Conservation (phyloP, 2,888 invertebrate genomes). For the Folsomia candida region DNA sequence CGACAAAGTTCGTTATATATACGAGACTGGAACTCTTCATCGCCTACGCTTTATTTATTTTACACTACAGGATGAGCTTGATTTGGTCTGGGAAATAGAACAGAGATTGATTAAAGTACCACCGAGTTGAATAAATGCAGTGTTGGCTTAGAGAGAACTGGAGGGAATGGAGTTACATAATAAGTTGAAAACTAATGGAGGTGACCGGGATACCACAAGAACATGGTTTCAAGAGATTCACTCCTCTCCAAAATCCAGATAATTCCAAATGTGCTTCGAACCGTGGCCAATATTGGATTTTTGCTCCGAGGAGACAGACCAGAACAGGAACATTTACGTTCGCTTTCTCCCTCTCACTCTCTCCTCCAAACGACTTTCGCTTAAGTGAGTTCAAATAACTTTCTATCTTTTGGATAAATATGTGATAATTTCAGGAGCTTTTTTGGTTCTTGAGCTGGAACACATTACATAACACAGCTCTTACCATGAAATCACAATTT, state of each 20-base stretch:
- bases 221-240: neutral
- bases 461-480: neutral
- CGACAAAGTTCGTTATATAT: neutral
- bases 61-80: neutral
- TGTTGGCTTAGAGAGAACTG: neutral
- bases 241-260: neutral
- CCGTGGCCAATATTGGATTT: constrained; percentile 3
- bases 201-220: neutral
- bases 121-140: neutral
- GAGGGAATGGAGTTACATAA: neutral
- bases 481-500: neutral
- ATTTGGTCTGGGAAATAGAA: neutral
- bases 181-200: constrained; percentile 5
- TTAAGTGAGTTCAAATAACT: constrained; percentile 7
- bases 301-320: neutral
- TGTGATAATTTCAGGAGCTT: neutral
- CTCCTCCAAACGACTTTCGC: neutral
- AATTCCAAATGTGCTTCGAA: neutral
- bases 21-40: neutral
- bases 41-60: neutral
- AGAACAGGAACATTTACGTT: neutral
- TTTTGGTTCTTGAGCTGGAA: neutral
- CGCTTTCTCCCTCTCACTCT: neutral
- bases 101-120: neutral
- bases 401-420: neutral